Evolutionary conservation across 2,797 vertebrate species (phyloP), one percentile per base, ranked within the genome.

Genomic region (Chrosomus eos): DNA sequence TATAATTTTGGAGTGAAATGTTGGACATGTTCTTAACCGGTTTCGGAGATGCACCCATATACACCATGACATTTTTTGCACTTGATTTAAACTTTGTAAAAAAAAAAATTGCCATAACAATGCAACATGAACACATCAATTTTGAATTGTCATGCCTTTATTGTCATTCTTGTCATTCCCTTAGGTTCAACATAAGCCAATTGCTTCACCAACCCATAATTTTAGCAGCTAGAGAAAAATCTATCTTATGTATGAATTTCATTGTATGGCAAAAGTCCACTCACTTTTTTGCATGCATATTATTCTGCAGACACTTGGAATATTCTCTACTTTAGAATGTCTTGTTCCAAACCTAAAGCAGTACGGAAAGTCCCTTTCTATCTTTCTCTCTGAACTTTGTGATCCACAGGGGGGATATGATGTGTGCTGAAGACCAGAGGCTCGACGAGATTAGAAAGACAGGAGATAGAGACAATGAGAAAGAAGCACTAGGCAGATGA

Each of bases 401-500:
- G 82, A 43, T 77, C n/a, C 26, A 53, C n/a, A 7, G 31, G 28
- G 36, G 36, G 13, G 26, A 36, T 18, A 43, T 18, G 7, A 68
- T 45, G 75, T 67, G 14, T 45, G 53, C 75, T 72, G 40, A 36
- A 64, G 67, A 70, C 74, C 55, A 64, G 67, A 85, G 28, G 43
- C n/a, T 85, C 73, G 75, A 72, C 13, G 11, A 73, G 83, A 72
- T 79, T 79, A 79, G 80, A 67, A 86, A 77, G 66, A 71, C 40
- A 71, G 43, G 18, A 73, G 73, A 73, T 19, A 9, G 70, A 31
- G 28, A 83, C 10, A 7, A n/a, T 43, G 53, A 64, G 23, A 73
- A 72, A 75, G 10, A 38, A 76, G 51, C 23, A 23, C 14, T 51
- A 36, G 84, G 31, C 14, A 83, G 81, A 8, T 82, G 67, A 72